phyloP scores from a whole-genome alignment of 2,113 vertebrate species.

The Oxyruncus cristatus region DNA sequence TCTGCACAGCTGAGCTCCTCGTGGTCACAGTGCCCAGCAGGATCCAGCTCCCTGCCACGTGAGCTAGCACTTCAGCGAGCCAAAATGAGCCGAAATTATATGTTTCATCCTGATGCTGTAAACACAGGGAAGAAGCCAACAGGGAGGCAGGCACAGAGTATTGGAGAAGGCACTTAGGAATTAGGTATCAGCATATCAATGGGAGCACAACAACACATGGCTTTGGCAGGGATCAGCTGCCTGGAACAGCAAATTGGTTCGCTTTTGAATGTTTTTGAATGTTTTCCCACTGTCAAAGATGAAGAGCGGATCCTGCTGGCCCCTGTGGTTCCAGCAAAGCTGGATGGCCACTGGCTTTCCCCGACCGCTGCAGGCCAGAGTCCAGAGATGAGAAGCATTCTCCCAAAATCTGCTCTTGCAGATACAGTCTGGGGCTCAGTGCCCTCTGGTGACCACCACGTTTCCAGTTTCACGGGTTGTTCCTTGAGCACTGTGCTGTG shows the following conservation, averaged over 20 bases:
- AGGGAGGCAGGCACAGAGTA: not conserved
- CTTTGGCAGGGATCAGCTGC: not conserved
- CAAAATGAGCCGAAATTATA: not conserved
- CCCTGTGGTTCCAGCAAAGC: not conserved
- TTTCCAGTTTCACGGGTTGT: not conserved
- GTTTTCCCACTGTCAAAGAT: not conserved
- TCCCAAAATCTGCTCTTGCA: not conserved
- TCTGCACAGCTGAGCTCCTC: not conserved
- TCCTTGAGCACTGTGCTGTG: not conserved
- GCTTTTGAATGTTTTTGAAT: not conserved
- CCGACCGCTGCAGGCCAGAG: not conserved
- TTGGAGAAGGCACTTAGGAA: not conserved
- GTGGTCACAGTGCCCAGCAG: not conserved
- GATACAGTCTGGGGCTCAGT: not conserved
- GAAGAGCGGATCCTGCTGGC: not conserved
- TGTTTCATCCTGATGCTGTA: not conserved
- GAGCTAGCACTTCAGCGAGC: not conserved
- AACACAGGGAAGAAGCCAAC: not conserved
- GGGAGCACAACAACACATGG: not conserved
- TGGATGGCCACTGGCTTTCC: not conserved
- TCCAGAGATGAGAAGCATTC: not conserved
- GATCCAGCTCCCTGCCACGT: constrained; percentile 3
- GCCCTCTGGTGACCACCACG: not conserved
- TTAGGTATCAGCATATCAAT: not conserved
- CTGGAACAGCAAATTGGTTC: not conserved